Evolutionary conservation across 2,888 invertebrate genomes (phyloP), one percentile per base, ranked within the genome.

Genomic region (Caenorhabditis plicata): DNA sequence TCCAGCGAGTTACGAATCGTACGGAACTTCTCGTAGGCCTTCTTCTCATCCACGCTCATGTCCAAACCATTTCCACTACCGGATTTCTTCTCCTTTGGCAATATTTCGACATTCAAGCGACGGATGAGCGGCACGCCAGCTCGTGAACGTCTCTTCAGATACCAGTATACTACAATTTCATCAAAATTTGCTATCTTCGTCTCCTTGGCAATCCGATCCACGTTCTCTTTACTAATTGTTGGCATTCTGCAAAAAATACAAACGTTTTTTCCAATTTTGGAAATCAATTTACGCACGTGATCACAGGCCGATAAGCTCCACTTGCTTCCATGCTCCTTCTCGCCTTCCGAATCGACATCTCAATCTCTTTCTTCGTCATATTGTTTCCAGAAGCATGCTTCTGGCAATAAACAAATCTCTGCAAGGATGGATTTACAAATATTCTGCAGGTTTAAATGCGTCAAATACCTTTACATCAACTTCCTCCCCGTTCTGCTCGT

Each of bases 101-200:
- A 2, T 2, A 39, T 19, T 40, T 31, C 36, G n/a, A 83, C 82
- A 77, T 92, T 92, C 25, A 92, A 83, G 5, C 95, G 84, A 36
- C 95, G 83, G 55, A 98, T 83, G 55, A 98, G 85, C 0, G 98
- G 96, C 8, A 95, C 95, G 0, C 98, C 98, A 80, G 95, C 94
- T 43, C 96, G 85, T 63, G 90, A 89, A 80, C 93, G 92, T 1
- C 98, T 84, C 82, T 98, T 98, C 36, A 96, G 84, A 3, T 92
- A 95, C 98, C 98, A 98, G 81, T 95, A 98, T 0, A 92, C 90
- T 49, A 95, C 88, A 13, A 98, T 85, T 3, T 92, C 86, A 80
- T 90, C 90, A 75, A 95, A 88, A 74, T 60, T 25, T 11, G 53
- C 55, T 19, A 66, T 43, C 11, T 53, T 42, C 1, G 51, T 54